Evolutionary conservation across 1,140 invertebrate species (phyloP).

Genomic region (Zophobas morio): DNA sequence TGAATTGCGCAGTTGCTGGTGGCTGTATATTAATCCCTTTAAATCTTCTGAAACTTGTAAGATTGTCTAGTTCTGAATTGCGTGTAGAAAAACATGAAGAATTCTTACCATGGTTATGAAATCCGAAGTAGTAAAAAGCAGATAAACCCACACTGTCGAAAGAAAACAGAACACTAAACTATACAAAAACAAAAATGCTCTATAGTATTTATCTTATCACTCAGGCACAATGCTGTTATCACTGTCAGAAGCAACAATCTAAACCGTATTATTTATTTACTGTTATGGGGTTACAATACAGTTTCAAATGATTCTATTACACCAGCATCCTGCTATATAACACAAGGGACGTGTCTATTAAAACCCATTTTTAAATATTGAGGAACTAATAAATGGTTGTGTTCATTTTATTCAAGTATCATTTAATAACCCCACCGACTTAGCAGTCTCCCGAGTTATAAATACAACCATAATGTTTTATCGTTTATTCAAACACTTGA

Average conservation of each 20-base stretch:
- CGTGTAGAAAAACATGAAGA: not conserved
- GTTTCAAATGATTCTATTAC: slow-evolving; percentile 23
- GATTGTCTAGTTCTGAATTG: slow-evolving; percentile 1
- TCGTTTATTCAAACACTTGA: slow-evolving; percentile 20
- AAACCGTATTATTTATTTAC: slow-evolving; percentile 30
- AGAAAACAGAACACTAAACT: slow-evolving; percentile 7
- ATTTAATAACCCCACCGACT: not conserved
- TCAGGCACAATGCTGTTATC: slow-evolving; percentile 29
- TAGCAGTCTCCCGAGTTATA: slow-evolving; percentile 7
- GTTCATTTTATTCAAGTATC: slow-evolving; percentile 12
- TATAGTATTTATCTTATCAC: slow-evolving; percentile 39
- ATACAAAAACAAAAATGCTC: slow-evolving; percentile 3
- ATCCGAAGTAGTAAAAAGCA: not conserved
- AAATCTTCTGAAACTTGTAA: not conserved
- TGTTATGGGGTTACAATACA: slow-evolving; percentile 35
- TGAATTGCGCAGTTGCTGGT: too few relatives aligned
- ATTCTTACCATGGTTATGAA: slow-evolving; percentile 24
- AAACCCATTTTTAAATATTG: slow-evolving; percentile 19
- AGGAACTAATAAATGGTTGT: slow-evolving; percentile 7
- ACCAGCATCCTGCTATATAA: slow-evolving; percentile 29
- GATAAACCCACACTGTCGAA: not conserved
- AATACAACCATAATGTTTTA: slow-evolving; percentile 2
- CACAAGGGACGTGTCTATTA: slow-evolving; percentile 23
- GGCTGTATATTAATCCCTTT: too few relatives aligned
- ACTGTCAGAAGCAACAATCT: slow-evolving; percentile 27